Evolutionary conservation across 2,888 invertebrate genomes (phyloP).

Genomic region (Abrostola triplasia): DNA sequence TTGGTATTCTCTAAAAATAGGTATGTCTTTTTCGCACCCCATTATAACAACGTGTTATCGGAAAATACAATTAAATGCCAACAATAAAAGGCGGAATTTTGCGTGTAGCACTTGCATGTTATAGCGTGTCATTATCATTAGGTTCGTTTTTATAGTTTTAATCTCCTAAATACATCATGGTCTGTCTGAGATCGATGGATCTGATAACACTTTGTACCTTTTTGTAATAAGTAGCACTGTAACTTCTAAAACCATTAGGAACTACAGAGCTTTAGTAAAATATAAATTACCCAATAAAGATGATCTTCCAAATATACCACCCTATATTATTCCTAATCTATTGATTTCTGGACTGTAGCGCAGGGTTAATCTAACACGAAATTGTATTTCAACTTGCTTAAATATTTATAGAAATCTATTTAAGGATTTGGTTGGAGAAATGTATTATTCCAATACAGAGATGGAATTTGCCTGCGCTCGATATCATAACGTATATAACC

Average conservation of each 20-base stretch:
- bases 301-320: background rate
- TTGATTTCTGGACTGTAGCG: background rate
- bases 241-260: no score
- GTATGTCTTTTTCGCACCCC: no score
- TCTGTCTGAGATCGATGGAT: background rate
- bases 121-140: background rate
- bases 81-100: background rate
- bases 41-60: background rate
- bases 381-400: constrained; percentile 3
- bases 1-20: no score
- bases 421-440: constrained; percentile 2
- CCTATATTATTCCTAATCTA: background rate
- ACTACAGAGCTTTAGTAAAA: no score
- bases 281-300: no score
- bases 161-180: background rate
- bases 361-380: background rate
- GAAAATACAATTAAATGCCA: background rate
- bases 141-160: background rate
- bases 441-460: background rate
- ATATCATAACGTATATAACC: background rate
- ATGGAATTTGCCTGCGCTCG: background rate
- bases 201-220: background rate
- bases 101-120: background rate
- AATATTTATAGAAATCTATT: constrained; percentile 6
- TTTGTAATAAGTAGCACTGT: no score